phyloP scores from a whole-genome alignment of 2,888 invertebrate genomes.

The Myopa testacea region DNA sequence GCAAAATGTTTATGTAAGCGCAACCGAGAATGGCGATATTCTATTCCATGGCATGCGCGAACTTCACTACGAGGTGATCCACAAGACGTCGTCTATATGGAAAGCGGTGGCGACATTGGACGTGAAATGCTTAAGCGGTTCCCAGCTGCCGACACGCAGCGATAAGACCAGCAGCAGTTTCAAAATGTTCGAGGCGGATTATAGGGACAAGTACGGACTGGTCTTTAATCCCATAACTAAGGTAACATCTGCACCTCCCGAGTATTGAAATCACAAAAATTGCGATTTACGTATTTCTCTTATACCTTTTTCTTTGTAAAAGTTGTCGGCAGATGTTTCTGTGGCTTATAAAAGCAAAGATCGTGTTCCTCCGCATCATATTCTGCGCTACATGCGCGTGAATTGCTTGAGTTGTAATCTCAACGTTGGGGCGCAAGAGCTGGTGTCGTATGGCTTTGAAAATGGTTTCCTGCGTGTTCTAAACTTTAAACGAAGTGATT shows the following conservation, averaged over 20 bases:
- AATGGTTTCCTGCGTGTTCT: conserved; percentile 62
- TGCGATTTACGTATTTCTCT: background rate
- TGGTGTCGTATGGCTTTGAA: conserved; percentile 63
- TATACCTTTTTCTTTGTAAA: background rate
- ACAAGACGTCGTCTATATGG: background rate
- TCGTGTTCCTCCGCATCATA: conserved; percentile 50
- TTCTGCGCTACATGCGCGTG: conserved; percentile 53
- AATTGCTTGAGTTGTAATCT: conserved; percentile 62
- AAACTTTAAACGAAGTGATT: conserved; percentile 45
- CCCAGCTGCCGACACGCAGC: background rate
- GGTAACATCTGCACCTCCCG: conserved; percentile 41
- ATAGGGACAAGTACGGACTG: conserved; percentile 59
- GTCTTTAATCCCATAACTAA: conserved; percentile 52
- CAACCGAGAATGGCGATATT: conserved; percentile 61
- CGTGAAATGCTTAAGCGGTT: conserved; percentile 50
- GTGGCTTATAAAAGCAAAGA: conserved; percentile 43
- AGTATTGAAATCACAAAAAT: background rate
- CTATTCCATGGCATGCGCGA: conserved; percentile 52
- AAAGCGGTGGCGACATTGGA: conserved; percentile 50
- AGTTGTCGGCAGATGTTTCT: conserved; percentile 31
- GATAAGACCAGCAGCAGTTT: conserved; percentile 32
- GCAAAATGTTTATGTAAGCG: conserved; percentile 50
- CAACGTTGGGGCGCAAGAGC: conserved; percentile 53
- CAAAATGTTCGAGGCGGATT: conserved; percentile 49
- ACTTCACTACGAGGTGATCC: conserved; percentile 49